Base-by-base conservation (phyloP, 2,113 vertebrate species). In the Myotis lucifugus region DNA sequence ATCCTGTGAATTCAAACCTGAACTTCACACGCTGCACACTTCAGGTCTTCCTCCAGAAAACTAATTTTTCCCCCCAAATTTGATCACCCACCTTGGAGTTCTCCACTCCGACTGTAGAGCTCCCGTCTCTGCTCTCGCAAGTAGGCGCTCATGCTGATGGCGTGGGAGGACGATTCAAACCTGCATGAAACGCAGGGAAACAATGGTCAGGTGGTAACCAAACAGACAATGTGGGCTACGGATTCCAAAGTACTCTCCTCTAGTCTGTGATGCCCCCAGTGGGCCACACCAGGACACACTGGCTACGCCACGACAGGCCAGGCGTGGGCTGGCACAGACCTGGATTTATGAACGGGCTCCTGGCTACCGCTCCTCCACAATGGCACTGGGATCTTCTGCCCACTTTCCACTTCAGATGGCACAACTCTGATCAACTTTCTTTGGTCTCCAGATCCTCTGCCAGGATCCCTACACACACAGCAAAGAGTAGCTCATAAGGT, bases 131-230 rank as follows among this genome's bases (percentile, higher is more conserved):
- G 99, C 97, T 99, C 99, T 50, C 99, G 97, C 97, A 99, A 94
- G 94, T 99, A 99, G 81, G 99, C 99, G 2, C 99, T 99, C 99
- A 99, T 99, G 94, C 99, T 99, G 96, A 99, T 99, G 83, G 99
- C 99, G 34, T 99, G 99, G 77, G 99, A 99, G 18, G 99, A 99
- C 0, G 99, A 99, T 85, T 99, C 99, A 76, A 99, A 99, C 97
- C 99, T 99, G 97, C 0, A 91, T 3, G 78, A 48, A 67, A 94
- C 4, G 21, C 2, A 83, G 15, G 8, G 6, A 50, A 78, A 29
- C 8, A 25, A 5, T 1, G 14, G 18, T 78, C 14, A 90, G n/a
- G 32, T 4, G 6, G 25, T 5, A 64, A 73, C 5, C 54, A 18
- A 13, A n/a, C 0, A 13, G 69, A 15, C 0, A 0, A 34, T 18